A percentile compares a stretch with the other conserved stretches of the same genome.
Evolutionary conservation across 2,888 invertebrate species (phyloP).

Genomic region (Drosophila hamatofila): DNA sequence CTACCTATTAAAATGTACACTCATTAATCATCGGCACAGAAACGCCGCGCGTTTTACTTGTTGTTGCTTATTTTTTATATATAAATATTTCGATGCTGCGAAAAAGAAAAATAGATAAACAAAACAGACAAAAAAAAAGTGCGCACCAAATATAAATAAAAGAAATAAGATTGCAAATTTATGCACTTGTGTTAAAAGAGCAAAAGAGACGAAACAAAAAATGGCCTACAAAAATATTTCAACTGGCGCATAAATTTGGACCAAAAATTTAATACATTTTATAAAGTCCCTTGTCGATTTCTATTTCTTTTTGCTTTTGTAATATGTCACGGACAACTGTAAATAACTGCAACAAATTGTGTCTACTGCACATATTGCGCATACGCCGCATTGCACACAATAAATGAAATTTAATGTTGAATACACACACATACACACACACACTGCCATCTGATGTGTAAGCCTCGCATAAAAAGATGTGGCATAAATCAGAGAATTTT

Average conservation of each 20-base stretch:
- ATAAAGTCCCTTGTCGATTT: conserved; percentile 61
- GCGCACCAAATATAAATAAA: conserved; percentile 41
- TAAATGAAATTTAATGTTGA: conserved; percentile 60
- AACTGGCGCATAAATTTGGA: conserved; percentile 62
- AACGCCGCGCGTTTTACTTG: conserved; percentile 29
- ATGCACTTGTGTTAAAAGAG: conserved; percentile 65
- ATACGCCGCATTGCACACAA: conserved; percentile 70
- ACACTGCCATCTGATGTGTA: background rate
- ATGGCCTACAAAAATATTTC: conserved; percentile 54
- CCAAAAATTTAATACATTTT: conserved; percentile 66
- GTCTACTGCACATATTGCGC: conserved; percentile 70
- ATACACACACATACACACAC: conserved; percentile 29
- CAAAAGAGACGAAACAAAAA: conserved; percentile 9
- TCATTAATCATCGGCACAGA: conserved; percentile 74
- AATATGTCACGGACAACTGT: conserved; percentile 39
- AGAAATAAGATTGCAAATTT: conserved; percentile 68
- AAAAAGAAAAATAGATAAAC: conserved; percentile 4
- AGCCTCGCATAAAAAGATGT: conserved; percentile 17
- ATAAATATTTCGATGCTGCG: conserved; percentile 53
- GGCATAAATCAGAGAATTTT: conserved; percentile 41
- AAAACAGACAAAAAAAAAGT: conserved; percentile 1
- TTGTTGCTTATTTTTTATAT: conserved; percentile 63
- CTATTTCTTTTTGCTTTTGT: conserved; percentile 25
- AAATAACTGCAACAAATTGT: conserved; percentile 67
- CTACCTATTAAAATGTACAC: conserved; percentile 79